phyloP scores from a whole-genome alignment of 2,113 vertebrate species.

The Pelecanus crispus region DNA sequence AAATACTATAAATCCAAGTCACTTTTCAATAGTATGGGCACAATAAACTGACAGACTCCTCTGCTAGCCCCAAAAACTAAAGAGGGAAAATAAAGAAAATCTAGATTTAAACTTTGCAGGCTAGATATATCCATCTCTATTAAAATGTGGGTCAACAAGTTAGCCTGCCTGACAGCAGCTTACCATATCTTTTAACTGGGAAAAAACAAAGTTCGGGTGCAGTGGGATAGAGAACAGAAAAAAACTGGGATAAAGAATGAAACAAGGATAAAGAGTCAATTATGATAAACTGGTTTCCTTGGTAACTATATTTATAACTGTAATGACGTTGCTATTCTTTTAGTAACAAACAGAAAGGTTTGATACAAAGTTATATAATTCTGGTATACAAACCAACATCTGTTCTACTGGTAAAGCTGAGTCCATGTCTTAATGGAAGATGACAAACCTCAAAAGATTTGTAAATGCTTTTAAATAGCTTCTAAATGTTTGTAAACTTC shows the following conservation, averaged over 20 bases:
- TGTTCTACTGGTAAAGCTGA: conserved; percentile 30
- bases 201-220: background rate
- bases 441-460: background rate
- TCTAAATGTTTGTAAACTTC: background rate
- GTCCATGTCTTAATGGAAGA: background rate
- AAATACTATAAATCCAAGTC: background rate
- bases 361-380: conserved; percentile 39
- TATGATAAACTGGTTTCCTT: conserved; percentile 67
- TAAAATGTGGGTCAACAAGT: conserved; percentile 20
- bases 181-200: background rate
- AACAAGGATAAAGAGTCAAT: conserved; percentile 53
- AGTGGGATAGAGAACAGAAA: background rate
- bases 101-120: background rate
- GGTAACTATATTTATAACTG: conserved; percentile 67
- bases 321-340: conserved; percentile 47
- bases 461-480: background rate
- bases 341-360: conserved; percentile 56
- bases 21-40: background rate
- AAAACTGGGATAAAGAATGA: background rate
- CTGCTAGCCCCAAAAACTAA: background rate
- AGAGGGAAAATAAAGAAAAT: background rate
- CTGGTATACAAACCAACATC: background rate
- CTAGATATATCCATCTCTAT: background rate
- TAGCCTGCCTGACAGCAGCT: conserved; percentile 3
- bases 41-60: background rate